Conservation (phyloP, 2,888 invertebrate genomes). For the Drosophila mimica region DNA sequence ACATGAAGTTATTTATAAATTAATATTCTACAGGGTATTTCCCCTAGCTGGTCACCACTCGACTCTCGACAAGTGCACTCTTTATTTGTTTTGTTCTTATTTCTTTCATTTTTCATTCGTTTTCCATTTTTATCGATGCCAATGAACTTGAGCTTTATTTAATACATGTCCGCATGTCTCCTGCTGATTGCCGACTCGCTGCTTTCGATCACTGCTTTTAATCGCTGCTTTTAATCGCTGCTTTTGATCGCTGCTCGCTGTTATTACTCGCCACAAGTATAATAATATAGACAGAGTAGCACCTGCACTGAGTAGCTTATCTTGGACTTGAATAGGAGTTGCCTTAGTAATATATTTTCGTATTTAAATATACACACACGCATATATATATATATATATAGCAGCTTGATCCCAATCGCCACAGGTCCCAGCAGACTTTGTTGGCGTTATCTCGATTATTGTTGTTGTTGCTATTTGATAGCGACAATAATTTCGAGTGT, state of each 20-base stretch:
- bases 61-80: not conserved
- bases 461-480: conserved; percentile 55
- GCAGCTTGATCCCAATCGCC: conserved; percentile 50
- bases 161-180: conserved; percentile 45
- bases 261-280: not conserved
- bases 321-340: conserved; percentile 9
- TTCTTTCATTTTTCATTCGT: conserved; percentile 35
- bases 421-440: conserved; percentile 21
- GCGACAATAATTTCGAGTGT: conserved; percentile 52
- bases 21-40: conserved; percentile 1
- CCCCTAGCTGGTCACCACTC: not conserved
- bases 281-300: not conserved
- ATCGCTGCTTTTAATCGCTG: not conserved
- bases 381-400: conserved; percentile 4
- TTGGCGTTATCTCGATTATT: conserved; percentile 47
- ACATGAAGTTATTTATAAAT: not conserved
- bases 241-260: not conserved
- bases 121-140: conserved; percentile 72
- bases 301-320: conserved; percentile 13
- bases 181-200: conserved; percentile 9
- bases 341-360: not conserved
- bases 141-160: conserved; percentile 72
- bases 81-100: conserved; percentile 21
- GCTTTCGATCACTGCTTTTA: not conserved
- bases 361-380: conserved; percentile 2